phyloP scores from a whole-genome alignment of 1,140 invertebrate genomes.

The Belonocnema kinseyi region DNA sequence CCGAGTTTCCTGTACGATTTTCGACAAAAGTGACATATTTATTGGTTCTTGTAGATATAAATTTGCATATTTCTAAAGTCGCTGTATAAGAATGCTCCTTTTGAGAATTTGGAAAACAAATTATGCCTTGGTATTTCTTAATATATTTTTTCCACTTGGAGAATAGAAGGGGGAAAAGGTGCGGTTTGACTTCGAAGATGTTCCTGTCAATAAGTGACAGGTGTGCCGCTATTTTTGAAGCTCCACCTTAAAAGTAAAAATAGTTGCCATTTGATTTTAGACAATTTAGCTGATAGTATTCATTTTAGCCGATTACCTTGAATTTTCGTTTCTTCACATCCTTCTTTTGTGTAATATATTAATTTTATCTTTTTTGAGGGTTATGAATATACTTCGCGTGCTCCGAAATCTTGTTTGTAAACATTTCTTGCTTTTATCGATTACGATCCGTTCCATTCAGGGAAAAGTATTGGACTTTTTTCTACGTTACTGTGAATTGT shows the following conservation, averaged over 20 bases:
- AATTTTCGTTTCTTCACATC: not conserved
- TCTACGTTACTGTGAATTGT: too few species aligned
- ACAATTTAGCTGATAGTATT: not conserved
- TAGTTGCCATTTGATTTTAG: not conserved
- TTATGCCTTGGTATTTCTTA: not conserved
- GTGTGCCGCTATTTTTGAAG: not conserved
- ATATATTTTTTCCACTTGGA: too few species aligned
- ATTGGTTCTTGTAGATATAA: not conserved
- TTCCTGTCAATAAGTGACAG: slow-evolving; percentile 13
- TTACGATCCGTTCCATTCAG: not conserved
- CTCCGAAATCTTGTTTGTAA: slow-evolving; percentile 6
- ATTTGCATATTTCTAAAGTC: not conserved
- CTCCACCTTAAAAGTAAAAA: not conserved
- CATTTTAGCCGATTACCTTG: not conserved
- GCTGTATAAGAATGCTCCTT: not conserved
- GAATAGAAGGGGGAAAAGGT: not conserved
- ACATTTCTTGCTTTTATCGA: slow-evolving; percentile 15
- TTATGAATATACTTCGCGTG: not conserved
- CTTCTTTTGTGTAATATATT: not conserved
- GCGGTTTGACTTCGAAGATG: too few species aligned
- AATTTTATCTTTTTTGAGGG: not conserved
- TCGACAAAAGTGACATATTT: not conserved
- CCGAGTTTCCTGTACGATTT: not conserved
- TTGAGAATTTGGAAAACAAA: not conserved
- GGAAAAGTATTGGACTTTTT: too few species aligned